Conservation (phyloP, 2,797 vertebrate genomes). For the Sebastes flavidus region DNA sequence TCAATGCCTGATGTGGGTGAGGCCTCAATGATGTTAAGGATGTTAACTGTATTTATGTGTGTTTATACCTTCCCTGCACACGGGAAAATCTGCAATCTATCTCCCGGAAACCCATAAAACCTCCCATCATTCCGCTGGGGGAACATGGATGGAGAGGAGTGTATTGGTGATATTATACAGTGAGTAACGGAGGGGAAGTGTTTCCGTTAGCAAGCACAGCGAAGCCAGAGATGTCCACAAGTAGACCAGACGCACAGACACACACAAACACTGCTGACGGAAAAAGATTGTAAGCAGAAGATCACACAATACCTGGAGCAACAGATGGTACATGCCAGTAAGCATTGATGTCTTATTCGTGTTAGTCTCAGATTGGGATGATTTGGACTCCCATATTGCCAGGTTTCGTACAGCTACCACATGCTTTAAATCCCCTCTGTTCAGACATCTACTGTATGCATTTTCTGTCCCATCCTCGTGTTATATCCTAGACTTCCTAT, state of each 20-base stretch:
- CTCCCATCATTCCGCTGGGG: neutral
- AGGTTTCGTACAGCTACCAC: neutral
- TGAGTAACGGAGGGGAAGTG: neutral
- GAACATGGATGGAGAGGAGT: neutral
- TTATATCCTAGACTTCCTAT: neutral
- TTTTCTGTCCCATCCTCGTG: neutral
- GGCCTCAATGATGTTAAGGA: neutral
- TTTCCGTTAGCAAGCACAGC: constrained; percentile 23
- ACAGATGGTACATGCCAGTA: neutral
- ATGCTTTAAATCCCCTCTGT: neutral
- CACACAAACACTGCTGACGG: neutral
- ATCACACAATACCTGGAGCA: neutral
- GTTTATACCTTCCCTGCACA: neutral
- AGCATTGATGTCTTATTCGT: neutral
- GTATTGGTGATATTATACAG: neutral
- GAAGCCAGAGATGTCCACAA: constrained; percentile 15
- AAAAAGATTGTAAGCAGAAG: neutral
- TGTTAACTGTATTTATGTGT: neutral
- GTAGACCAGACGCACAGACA: neutral
- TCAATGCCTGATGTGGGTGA: neutral
- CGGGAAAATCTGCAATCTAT: neutral
- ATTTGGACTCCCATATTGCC: neutral
- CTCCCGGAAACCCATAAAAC: neutral
- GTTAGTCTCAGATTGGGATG: neutral
- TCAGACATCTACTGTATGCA: neutral